Base-by-base conservation (phyloP, 2,888 invertebrate genomes). In the Pimpla rufipes region DNA sequence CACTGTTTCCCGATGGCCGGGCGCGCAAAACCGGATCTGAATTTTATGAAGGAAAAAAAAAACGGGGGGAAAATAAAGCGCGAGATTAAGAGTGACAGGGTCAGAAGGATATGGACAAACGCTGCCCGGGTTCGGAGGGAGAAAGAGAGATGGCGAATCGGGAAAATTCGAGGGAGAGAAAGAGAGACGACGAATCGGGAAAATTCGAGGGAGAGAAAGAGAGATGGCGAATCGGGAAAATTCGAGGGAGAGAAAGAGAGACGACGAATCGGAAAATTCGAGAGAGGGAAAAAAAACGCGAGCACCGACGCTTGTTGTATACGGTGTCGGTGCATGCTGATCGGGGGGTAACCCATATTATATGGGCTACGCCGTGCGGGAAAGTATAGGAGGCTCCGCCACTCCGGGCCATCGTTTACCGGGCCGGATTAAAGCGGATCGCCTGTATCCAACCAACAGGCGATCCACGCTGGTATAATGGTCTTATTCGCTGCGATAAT, bases 381-480 rank as follows among this genome's bases (percentile, higher is more conserved):
- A 57, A 79, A 79, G 68, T 62, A 50, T 52, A 18, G 64, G 35
- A 68, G 68, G 37, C 40, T 55, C 50, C 29, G 62, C 66, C 75
- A 45, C 68, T 29, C 67, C 42, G 23, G 70, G 79, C 74, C 76
- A 83, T 83, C 79, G 75, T 83, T 79, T 76, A 79, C 79, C 79
- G 73, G 76, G 66, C 66, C 66, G 79, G 83, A 79, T 83, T 83
- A 79, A 79, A 79, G 83, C 57, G 79, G 67, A 79, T 71, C 57
- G 57, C 67, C 70, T 79, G 64, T 71, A 83, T 79, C 42, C 55
- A 55, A 82, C 68, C 21, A 29, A 42, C 62, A 35, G 35, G 35
- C 74, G n/a, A 76, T 70, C 29, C 35, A 59, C 83, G 79, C 71
- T 40, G 37, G 75, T 66, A 76, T 79, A 79, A 76, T 79, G 71